Evolutionary conservation across 2,888 invertebrate species (phyloP), one percentile per base, ranked within the genome.

Genomic region (Exephanes ischioxanthus): DNA sequence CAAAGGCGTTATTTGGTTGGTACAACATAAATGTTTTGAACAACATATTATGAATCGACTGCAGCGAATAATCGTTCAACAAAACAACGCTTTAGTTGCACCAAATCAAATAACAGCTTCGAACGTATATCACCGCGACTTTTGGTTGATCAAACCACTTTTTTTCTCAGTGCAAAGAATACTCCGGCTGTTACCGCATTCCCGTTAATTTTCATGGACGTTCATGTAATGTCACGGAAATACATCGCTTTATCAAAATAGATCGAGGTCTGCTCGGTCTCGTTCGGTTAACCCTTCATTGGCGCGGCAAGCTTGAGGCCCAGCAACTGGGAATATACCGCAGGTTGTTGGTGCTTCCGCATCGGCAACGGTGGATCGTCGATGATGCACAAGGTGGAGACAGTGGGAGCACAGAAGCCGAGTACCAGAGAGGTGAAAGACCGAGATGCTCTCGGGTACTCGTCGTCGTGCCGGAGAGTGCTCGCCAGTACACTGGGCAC

Each of bases 401-500:
- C 37, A 78, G 19, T n/a, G 19, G 53, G 22, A 58, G 85, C 33
- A 51, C 77, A 73, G 77, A 72, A 84, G 66, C 80, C 61, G 75
- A 77, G 76, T 78, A 67, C 71, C 78, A 68, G 75, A 78, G 67
- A 30, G 26, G 70, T 33, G 51, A 81, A 63, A 76, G 48, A 45
- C 58, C 70, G 67, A 53, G 51, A 71, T 68, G 82, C 33, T 77
- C 45, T 70, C 45, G 58, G 48, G 26, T 33, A 16, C 30, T 26
- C 55, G 33, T 53, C 53, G 63, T 66, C 51, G 79, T 63, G 61
- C 70, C 16, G 6, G 55, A 58, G 58, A 58, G 58, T 58, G 58
- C 58, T 58, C 26, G 58, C 58, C 58, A 58, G 79, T 79, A 83
- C 48, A 75, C 70, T 51, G 53, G 77, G 73, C 86, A 80, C 83